Percentiles rank a stretch among this genome's conserved stretches.
Evolutionary conservation across 2,888 invertebrate species (phyloP).

Genomic region (Dryomyza anilis): DNA sequence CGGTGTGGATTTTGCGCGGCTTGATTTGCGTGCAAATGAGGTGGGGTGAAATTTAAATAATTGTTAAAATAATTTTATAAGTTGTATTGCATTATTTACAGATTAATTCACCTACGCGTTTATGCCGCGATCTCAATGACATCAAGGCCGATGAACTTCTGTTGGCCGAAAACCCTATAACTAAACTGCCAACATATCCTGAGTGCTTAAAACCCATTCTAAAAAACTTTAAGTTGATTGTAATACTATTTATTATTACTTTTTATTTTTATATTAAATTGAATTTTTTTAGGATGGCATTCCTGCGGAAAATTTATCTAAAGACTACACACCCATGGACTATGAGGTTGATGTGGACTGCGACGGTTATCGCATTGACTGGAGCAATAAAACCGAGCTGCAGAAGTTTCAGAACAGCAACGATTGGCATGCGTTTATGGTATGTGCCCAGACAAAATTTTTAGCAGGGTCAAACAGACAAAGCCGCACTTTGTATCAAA

Average conservation of each 20-base stretch:
- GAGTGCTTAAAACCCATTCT: slow-evolving; percentile 45
- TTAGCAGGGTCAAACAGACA: no score
- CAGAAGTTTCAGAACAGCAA: slow-evolving; percentile 43
- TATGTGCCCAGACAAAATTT: no score
- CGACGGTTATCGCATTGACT: slow-evolving; percentile 44
- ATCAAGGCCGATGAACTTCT: slow-evolving; percentile 47
- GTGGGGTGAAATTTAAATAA: slow-evolving; percentile 34
- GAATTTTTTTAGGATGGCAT: slow-evolving; percentile 46
- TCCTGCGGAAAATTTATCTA: slow-evolving; percentile 48
- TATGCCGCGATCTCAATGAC: slow-evolving; percentile 45
- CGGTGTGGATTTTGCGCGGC: slow-evolving; percentile 44
- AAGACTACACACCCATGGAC: slow-evolving; percentile 45
- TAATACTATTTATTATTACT: slow-evolving; percentile 23
- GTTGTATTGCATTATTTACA: slow-evolving; percentile 21
- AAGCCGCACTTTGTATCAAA: no score
- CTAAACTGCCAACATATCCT: slow-evolving; percentile 47
- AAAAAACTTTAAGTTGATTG: slow-evolving; percentile 48
- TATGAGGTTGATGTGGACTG: slow-evolving; percentile 43
- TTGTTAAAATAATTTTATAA: slow-evolving; percentile 3
- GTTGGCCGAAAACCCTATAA: slow-evolving; percentile 49
- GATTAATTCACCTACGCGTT: slow-evolving; percentile 43
- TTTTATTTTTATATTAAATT: neutral
- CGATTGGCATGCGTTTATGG: slow-evolving; percentile 55
- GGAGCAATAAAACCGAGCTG: slow-evolving; percentile 40
- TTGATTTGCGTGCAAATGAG: slow-evolving; percentile 49